These are phyloP conservation scores for Lasioglossum lativentre DNA, from an alignment of 2,888 invertebrate species.

Conservation along the genomic window DNA sequence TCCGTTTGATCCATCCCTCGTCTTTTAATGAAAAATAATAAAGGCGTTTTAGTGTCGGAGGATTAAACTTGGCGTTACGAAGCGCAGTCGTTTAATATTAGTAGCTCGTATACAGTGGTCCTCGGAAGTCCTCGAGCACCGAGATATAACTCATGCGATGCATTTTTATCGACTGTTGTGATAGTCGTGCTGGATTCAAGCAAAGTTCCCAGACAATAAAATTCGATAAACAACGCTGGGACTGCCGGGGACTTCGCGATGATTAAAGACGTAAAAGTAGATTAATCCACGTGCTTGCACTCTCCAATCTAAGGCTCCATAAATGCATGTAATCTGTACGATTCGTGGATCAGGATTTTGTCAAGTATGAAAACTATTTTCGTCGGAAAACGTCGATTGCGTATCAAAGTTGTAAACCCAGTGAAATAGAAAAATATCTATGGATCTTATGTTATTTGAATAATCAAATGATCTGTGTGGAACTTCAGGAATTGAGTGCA, in stretches of 20 bases:
- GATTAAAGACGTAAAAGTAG: background rate
- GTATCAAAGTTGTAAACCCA: background rate
- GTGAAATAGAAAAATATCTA: background rate
- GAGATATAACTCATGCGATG: background rate
- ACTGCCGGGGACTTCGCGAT: background rate
- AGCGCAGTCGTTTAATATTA: background rate
- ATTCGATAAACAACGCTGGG: background rate
- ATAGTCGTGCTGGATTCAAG: background rate
- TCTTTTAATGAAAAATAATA: background rate
- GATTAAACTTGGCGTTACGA: background rate
- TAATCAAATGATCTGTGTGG: background rate
- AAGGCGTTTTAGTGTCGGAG: background rate
- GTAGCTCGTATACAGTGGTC: background rate
- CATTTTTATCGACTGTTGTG: background rate
- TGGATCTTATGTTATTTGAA: background rate
- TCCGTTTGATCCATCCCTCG: too few relatives aligned
- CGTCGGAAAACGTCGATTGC: background rate
- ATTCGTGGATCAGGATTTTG: too few relatives aligned
- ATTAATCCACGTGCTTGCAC: background rate
- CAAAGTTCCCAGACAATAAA: background rate
- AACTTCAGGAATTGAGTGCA: background rate
- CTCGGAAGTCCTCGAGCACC: background rate
- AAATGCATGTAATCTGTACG: background rate
- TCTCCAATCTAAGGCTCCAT: background rate
- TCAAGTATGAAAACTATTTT: too few relatives aligned